Conservation (phyloP, 2,797 vertebrate genomes). For the Molothrus ater region DNA sequence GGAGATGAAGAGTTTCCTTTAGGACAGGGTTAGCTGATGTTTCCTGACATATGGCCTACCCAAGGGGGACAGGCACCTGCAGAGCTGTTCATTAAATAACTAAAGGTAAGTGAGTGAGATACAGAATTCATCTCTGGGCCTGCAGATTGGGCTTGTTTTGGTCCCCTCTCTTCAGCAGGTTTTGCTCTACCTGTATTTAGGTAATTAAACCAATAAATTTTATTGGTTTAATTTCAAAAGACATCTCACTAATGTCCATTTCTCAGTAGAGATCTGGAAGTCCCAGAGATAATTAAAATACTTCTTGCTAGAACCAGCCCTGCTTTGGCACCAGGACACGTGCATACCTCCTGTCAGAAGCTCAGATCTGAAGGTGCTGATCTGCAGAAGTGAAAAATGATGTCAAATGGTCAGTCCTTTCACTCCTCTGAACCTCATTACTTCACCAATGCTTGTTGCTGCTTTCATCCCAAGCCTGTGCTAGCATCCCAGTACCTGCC, state of each 20-base stretch:
- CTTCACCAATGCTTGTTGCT: background rate
- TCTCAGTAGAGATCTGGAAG: background rate
- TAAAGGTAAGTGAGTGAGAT: background rate
- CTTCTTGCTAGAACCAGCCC: background rate
- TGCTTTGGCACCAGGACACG: background rate
- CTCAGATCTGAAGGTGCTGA: background rate
- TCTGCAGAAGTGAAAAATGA: background rate
- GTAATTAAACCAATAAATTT: background rate
- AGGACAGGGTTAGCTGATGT: background rate
- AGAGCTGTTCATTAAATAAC: background rate
- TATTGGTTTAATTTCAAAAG: background rate
- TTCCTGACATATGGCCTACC: background rate
- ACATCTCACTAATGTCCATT: background rate
- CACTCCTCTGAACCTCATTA: background rate
- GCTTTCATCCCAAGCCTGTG: background rate
- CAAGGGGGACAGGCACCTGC: background rate
- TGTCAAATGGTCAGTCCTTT: background rate
- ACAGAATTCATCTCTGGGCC: background rate
- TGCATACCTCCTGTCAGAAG: background rate
- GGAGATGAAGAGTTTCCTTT: background rate
- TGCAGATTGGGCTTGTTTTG: background rate
- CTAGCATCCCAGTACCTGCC: background rate
- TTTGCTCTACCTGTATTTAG: background rate
- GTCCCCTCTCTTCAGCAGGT: background rate
- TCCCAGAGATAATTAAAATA: background rate